Evolutionary conservation across 64 coral and sea anemone genomes (phyloP).

Genomic region (Porites australiensis): DNA sequence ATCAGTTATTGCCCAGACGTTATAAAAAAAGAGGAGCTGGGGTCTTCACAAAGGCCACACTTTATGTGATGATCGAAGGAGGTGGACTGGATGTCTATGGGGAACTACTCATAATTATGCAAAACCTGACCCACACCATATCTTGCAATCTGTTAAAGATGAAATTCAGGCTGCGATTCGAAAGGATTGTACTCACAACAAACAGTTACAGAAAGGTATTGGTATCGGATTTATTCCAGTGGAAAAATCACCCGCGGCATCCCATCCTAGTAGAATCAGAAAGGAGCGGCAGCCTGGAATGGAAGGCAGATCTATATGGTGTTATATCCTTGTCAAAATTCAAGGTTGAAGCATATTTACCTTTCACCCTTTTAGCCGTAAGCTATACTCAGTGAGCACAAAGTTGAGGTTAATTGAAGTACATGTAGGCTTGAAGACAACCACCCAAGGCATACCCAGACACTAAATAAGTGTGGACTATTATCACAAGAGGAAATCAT

Average conservation of each 20-base stretch:
- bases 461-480: no score
- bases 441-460: no score
- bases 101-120: not conserved
- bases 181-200: constrained; percentile 34
- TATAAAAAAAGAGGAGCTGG: not conserved
- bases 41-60: not conserved
- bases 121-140: not conserved
- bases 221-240: constrained; percentile 44
- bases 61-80: constrained; percentile 21
- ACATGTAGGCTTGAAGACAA: no score
- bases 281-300: constrained; percentile 23
- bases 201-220: constrained; percentile 60
- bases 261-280: constrained; percentile 32
- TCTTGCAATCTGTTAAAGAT: constrained; percentile 29
- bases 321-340: no score
- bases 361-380: no score
- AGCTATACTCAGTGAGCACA: no score
- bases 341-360: no score
- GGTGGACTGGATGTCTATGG: constrained; percentile 1
- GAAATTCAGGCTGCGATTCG: constrained; percentile 17
- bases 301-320: not conserved
- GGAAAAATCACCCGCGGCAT: constrained; percentile 50
- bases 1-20: constrained; percentile 26
- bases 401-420: no score
- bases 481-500: no score